phyloP scores from a whole-genome alignment of 1,140 invertebrate genomes.

The Spodoptera litura region DNA sequence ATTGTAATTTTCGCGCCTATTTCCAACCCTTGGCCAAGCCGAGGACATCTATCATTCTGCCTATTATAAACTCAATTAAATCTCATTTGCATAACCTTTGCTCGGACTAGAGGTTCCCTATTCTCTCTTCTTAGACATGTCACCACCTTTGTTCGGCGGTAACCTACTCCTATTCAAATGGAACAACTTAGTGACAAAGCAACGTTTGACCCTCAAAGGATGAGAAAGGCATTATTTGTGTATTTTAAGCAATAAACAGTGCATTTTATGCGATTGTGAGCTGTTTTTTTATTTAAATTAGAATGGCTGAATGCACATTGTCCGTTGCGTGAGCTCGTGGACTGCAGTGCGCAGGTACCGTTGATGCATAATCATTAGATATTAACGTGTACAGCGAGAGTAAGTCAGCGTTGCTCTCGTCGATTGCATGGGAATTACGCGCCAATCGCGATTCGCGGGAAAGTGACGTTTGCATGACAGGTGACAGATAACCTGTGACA shows the following conservation, averaged over 20 bases:
- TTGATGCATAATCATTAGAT: constrained; percentile 82
- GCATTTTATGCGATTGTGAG: constrained; percentile 83
- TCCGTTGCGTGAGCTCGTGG: constrained; percentile 82
- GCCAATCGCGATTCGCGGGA: constrained; percentile 70
- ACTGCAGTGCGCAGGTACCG: constrained; percentile 78
- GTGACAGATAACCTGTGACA: constrained; percentile 53
- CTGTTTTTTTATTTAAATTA: constrained; percentile 77
- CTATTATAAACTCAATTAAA: constrained; percentile 85
- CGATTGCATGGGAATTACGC: constrained; percentile 71
- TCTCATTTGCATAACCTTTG: constrained; percentile 81
- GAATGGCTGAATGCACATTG: constrained; percentile 83
- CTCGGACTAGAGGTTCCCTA: constrained; percentile 58
- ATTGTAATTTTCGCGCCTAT: constrained; percentile 75
- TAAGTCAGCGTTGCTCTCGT: constrained; percentile 56
- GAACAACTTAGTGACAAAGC: constrained; percentile 73
- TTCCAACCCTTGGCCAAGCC: constrained; percentile 47
- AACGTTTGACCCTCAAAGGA: constrained; percentile 81
- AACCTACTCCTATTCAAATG: constrained; percentile 74
- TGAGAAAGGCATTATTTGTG: constrained; percentile 81
- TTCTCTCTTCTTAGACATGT: constrained; percentile 76
- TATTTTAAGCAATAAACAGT: constrained; percentile 86
- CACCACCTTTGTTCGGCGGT: constrained; percentile 82
- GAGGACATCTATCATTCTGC: constrained; percentile 72
- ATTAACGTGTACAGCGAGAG: constrained; percentile 71
- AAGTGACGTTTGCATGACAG: constrained; percentile 65